Evolutionary conservation across 2,888 invertebrate genomes (phyloP).

Genomic region (Trichopoda pennipes): DNA sequence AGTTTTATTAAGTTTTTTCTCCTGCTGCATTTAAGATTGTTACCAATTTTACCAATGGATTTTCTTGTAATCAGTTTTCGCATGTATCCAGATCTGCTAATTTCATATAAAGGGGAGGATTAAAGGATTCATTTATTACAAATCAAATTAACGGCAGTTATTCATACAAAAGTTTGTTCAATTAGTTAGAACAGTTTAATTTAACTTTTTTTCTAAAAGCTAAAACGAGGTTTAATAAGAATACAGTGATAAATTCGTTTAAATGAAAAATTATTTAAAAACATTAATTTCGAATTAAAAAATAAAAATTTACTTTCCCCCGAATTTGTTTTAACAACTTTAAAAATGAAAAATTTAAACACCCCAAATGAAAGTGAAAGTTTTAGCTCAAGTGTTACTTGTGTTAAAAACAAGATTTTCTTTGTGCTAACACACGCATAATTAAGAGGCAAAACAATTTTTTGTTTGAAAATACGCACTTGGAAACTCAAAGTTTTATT

Average conservation of each 20-base stretch:
- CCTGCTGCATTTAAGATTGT: slow-evolving; percentile 10
- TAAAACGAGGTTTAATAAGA: background rate
- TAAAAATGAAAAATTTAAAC: no score
- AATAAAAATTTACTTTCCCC: no score
- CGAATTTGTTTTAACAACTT: no score
- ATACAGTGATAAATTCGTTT: slow-evolving; percentile 23
- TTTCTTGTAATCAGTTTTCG: slow-evolving; percentile 57
- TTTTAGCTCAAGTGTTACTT: no score
- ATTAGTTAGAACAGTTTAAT: slow-evolving; percentile 6
- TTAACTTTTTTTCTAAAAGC: background rate
- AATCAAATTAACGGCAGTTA: slow-evolving; percentile 4
- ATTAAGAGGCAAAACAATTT: no score
- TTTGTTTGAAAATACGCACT: no score
- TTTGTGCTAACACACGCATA: no score
- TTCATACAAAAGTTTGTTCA: slow-evolving; percentile 1
- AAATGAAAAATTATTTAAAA: background rate
- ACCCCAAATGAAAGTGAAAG: no score
- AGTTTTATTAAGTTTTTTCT: slow-evolving; percentile 4
- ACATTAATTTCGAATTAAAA: no score
- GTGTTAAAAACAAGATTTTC: no score
- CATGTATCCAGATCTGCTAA: slow-evolving; percentile 35
- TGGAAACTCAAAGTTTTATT: no score
- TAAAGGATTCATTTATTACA: slow-evolving; percentile 7
- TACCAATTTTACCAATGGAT: slow-evolving; percentile 55
- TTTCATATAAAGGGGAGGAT: background rate